Evolutionary conservation across 2,113 vertebrate species (phyloP), one percentile per base, ranked within the genome.

Genomic region (Ceyx melanurus): DNA sequence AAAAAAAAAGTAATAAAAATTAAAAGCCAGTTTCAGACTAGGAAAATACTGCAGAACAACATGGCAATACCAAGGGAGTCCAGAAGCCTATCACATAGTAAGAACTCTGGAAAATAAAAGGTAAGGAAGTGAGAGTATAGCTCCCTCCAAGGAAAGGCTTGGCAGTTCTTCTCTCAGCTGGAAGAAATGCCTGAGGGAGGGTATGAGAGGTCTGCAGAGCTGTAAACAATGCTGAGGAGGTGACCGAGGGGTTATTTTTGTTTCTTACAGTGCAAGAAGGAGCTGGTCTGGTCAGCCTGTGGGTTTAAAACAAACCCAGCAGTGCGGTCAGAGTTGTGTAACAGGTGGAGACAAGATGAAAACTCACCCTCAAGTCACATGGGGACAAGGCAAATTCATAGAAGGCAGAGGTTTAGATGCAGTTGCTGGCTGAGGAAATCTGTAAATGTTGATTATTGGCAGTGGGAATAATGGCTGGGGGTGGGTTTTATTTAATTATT

Each of bases 401-500:
- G 86, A 33, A 85, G 10, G 6, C 0, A 1, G 48, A 51, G 28
- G 20, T 1, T 19, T 1, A 1, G 14, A 10, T 46, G 31, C 1
- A 7, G 40, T 20, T 22, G 1, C 10, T 1, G 3, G 6, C 26
- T 6, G 51, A 33, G 40, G 22, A 64, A 45, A 45, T 46, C 8
- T 61, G 42, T 13, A 54, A 82, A 46, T 7, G 16, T 22, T 71
- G 70, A 5, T 58, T 62, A 3, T 62, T 82, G 51, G 11, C 33
- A 35, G 29, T 42, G 23, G 56, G 60, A 15, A 78, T 21, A 66
- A 26, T 77, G n/a, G 67, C 57, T 9, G 56, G 7, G 40, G 17
- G 4, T 16, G 42, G 11, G 7, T 3, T 13, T 61, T 71, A 18
- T 80, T 82, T 45, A n/a, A n/a, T 60, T 40, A 22, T 60, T 56